phyloP scores from a whole-genome alignment of 1,140 invertebrate species.

The Papilio dardanus region DNA sequence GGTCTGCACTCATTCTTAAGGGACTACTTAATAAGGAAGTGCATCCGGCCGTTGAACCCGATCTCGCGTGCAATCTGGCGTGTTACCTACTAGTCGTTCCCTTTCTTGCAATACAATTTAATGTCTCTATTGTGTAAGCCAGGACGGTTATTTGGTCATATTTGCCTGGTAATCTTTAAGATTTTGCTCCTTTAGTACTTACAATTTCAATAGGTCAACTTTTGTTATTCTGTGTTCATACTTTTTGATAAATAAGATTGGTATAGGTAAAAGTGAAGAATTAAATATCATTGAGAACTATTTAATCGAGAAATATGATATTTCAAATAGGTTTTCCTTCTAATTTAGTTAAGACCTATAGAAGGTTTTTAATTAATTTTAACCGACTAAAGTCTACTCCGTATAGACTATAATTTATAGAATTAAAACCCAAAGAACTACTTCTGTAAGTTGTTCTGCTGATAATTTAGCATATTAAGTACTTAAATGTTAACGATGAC shows the following conservation, averaged over 20 bases:
- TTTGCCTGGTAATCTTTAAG: neutral
- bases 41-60: constrained; percentile 40
- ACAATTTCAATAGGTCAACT: too few species aligned
- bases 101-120: neutral
- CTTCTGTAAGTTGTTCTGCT: neutral
- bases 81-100: neutral
- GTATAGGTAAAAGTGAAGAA: too few species aligned
- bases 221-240: too few species aligned
- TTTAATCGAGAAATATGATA: too few species aligned
- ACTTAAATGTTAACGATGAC: neutral
- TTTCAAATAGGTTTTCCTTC: too few species aligned
- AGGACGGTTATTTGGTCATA: neutral
- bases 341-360: too few species aligned
- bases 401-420: too few species aligned
- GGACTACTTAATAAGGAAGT: constrained; percentile 45
- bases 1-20: constrained; percentile 15
- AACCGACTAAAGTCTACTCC: too few species aligned
- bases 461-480: neutral
- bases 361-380: too few species aligned
- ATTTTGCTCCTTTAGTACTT: too few species aligned
- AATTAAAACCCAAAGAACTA: neutral
- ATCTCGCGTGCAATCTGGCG: constrained; percentile 35
- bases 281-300: too few species aligned
- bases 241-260: too few species aligned
- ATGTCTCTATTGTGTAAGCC: neutral